Evolutionary conservation across 92 coral and sea anemone genomes (phyloP).

Genomic region (Nematostella vectensis): DNA sequence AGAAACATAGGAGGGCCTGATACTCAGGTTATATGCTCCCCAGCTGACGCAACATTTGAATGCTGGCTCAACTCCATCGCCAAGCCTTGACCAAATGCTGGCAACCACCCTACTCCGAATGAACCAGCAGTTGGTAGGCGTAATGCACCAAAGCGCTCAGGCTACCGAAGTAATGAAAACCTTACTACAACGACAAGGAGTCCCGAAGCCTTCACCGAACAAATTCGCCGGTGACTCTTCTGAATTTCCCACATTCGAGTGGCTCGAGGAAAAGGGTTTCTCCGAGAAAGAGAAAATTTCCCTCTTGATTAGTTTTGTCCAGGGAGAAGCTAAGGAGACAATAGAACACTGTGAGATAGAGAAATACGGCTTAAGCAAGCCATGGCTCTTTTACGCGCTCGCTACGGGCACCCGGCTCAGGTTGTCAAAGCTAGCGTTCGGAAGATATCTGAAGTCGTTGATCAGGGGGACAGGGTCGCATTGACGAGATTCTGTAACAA

Average conservation of each 20-base stretch:
- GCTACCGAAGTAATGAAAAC: slow-evolving; percentile 32
- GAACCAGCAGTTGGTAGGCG: slow-evolving; percentile 38
- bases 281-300: slow-evolving; percentile 28
- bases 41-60: too few species aligned
- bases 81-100: slow-evolving; percentile 26
- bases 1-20: too few species aligned
- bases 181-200: slow-evolving; percentile 34
- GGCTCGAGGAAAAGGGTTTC: slow-evolving; percentile 34
- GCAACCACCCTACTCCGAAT: slow-evolving; percentile 15
- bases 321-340: slow-evolving; percentile 34
- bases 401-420: slow-evolving; percentile 31
- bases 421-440: slow-evolving; percentile 23
- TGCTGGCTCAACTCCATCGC: too few species aligned
- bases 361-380: slow-evolving; percentile 29
- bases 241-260: slow-evolving; percentile 29
- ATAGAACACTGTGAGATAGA: slow-evolving; percentile 30
- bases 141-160: slow-evolving; percentile 21
- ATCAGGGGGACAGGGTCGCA: slow-evolving; percentile 15
- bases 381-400: slow-evolving; percentile 26
- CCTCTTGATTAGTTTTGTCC: slow-evolving; percentile 31
- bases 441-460: slow-evolving; percentile 5
- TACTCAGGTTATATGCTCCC: too few species aligned
- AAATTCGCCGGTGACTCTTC: slow-evolving; percentile 29
- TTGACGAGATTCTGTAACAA: slow-evolving; percentile 16
- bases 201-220: slow-evolving; percentile 22